These are phyloP conservation scores for Lutraria rhynchaena DNA, from an alignment of 1,140 invertebrate genomes.

Conservation along the genomic window DNA sequence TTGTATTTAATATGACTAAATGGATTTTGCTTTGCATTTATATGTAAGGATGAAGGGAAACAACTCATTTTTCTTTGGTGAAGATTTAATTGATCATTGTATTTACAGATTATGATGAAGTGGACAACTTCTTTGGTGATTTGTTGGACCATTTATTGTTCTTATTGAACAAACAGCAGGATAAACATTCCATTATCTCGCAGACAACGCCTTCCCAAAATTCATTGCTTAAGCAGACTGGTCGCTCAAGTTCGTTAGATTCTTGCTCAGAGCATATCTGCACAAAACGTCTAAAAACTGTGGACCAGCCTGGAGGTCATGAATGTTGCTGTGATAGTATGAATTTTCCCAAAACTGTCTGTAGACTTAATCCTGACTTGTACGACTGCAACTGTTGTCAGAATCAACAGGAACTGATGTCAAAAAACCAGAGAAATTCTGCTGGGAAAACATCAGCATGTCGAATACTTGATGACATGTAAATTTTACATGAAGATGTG, in stretches of 20 bases:
- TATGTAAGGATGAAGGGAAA: no score
- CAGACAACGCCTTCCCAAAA: slow-evolving; percentile 33
- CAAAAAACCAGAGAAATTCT: slow-evolving; percentile 51
- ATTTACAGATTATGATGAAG: slow-evolving; percentile 56
- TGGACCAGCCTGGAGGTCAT: slow-evolving; percentile 49
- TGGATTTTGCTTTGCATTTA: no score
- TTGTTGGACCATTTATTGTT: slow-evolving; percentile 54
- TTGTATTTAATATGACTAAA: no score
- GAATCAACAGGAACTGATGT: slow-evolving; percentile 32
- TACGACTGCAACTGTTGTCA: slow-evolving; percentile 33
- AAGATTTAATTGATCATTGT: neutral
- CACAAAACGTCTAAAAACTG: slow-evolving; percentile 46
- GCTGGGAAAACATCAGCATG: slow-evolving; percentile 43
- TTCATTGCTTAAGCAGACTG: slow-evolving; percentile 52
- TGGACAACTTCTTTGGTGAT: slow-evolving; percentile 58
- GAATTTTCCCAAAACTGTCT: slow-evolving; percentile 16
- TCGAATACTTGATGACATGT: slow-evolving; percentile 36
- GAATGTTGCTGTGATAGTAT: slow-evolving; percentile 42
- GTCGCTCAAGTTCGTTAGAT: slow-evolving; percentile 52
- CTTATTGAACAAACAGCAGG: slow-evolving; percentile 56
- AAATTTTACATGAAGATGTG: no score
- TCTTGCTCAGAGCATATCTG: slow-evolving; percentile 44
- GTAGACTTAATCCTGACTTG: slow-evolving; percentile 8
- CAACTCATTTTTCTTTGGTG: no score
- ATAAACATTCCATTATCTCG: slow-evolving; percentile 54